Conservation (phyloP, 2,888 invertebrate genomes). For the Seira sanloemensis region DNA sequence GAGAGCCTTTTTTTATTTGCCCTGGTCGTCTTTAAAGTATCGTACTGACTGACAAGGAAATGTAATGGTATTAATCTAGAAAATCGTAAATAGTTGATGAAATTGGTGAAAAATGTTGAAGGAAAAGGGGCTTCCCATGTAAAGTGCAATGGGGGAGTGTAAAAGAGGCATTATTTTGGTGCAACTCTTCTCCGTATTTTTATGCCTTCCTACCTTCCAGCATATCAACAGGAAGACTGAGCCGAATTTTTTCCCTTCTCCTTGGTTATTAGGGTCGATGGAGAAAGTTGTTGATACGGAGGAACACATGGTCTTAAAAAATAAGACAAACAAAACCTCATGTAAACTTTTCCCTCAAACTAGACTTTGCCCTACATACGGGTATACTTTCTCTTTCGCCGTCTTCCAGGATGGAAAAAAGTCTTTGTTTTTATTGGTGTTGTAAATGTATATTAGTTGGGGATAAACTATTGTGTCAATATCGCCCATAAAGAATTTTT, state of each 20-base stretch:
- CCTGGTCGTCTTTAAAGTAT: too few relatives aligned
- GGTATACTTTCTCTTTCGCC: background rate
- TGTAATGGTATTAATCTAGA: slow-evolving; percentile 53
- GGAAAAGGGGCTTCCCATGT: background rate
- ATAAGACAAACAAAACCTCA: background rate
- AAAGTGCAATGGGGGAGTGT: background rate
- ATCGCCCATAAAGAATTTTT: background rate
- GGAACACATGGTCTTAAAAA: background rate
- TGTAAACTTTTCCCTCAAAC: background rate
- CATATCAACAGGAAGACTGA: slow-evolving; percentile 20
- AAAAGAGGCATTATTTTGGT: background rate
- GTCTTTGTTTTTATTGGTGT: background rate
- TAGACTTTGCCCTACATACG: slow-evolving; percentile 7
- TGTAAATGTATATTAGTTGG: background rate
- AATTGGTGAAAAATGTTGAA: slow-evolving; percentile 28
- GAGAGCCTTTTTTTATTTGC: too few relatives aligned
- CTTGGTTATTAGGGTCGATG: slow-evolving; percentile 25
- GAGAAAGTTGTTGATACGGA: slow-evolving; percentile 26
- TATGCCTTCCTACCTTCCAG: slow-evolving; percentile 10
- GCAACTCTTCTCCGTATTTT: slow-evolving; percentile 13
- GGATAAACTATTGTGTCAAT: slow-evolving; percentile 11
- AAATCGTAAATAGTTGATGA: slow-evolving; percentile 55
- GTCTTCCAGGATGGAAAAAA: background rate
- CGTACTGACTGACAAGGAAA: background rate
- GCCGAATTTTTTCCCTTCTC: background rate